phyloP scores from a whole-genome alignment of 2,113 vertebrate genomes.

The Lagopus muta region DNA sequence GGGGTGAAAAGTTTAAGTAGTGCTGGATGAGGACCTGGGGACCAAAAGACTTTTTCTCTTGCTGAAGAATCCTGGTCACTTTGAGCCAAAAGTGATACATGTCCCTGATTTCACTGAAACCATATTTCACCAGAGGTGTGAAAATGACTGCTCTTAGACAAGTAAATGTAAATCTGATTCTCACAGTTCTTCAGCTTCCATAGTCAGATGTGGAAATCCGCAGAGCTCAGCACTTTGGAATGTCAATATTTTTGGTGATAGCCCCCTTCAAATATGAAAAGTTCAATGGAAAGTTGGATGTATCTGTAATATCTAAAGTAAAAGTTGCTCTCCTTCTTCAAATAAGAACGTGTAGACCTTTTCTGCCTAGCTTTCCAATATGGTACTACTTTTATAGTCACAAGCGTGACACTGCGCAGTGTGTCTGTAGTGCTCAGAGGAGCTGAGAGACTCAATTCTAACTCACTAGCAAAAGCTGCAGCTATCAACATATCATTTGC shows the following conservation, averaged over 20 bases:
- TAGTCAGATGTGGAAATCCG: not conserved
- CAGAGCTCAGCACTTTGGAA: not conserved
- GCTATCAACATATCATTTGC: not conserved
- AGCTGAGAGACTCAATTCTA: not conserved
- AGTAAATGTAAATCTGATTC: not conserved
- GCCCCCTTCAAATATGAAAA: not conserved
- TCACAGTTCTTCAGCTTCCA: not conserved
- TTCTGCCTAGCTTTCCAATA: not conserved
- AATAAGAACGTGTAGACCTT: not conserved
- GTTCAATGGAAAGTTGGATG: not conserved
- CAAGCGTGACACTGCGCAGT: not conserved
- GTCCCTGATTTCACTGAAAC: not conserved
- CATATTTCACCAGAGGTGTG: not conserved
- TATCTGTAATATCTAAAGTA: not conserved
- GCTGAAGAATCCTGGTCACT: not conserved
- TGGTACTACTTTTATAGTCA: not conserved
- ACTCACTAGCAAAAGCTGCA: not conserved
- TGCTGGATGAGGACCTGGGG: not conserved
- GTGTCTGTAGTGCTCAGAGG: not conserved
- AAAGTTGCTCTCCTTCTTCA: not conserved
- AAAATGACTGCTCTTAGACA: not conserved
- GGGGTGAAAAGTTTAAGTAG: not conserved
- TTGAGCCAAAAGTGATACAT: fast-evolving
- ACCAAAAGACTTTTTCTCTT: not conserved
- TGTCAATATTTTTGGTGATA: not conserved